Evolutionary conservation across 2,888 invertebrate species (phyloP).

Genomic region (Stenurella melanura): DNA sequence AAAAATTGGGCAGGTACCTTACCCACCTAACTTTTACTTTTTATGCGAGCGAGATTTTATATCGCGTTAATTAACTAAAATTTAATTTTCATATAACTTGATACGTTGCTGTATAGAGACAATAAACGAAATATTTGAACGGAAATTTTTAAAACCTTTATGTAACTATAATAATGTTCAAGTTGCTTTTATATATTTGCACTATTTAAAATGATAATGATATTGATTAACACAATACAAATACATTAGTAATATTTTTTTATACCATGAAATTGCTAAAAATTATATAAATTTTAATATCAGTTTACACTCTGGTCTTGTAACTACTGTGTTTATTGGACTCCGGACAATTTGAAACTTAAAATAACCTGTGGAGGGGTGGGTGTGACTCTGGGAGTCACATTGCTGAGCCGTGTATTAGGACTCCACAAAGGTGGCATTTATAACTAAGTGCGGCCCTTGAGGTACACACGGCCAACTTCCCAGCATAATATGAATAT

Average conservation of each 20-base stretch:
- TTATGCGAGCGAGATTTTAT: background rate
- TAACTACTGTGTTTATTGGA: no score
- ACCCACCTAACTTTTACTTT: constrained; percentile 9
- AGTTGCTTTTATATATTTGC: background rate
- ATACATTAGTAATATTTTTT: background rate
- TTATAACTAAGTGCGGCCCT: no score
- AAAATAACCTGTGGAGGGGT: no score
- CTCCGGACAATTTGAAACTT: no score
- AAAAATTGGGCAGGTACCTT: background rate
- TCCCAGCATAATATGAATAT: no score
- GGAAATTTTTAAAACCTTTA: background rate
- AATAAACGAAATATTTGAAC: background rate
- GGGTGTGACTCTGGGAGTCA: no score
- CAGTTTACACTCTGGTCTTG: no score
- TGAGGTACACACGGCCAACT: no score
- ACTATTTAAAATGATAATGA: background rate
- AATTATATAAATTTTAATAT: background rate
- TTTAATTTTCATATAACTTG: background rate
- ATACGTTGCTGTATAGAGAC: background rate
- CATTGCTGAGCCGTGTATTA: no score
- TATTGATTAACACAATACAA: no score
- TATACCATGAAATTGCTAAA: background rate
- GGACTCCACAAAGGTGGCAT: no score
- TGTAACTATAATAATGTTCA: background rate
- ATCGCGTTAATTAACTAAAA: background rate